Percentiles rank a stretch among this genome's conserved stretches.
phyloP scores from a whole-genome alignment of 2,888 invertebrate species.

The Lithophane ornitopus region DNA sequence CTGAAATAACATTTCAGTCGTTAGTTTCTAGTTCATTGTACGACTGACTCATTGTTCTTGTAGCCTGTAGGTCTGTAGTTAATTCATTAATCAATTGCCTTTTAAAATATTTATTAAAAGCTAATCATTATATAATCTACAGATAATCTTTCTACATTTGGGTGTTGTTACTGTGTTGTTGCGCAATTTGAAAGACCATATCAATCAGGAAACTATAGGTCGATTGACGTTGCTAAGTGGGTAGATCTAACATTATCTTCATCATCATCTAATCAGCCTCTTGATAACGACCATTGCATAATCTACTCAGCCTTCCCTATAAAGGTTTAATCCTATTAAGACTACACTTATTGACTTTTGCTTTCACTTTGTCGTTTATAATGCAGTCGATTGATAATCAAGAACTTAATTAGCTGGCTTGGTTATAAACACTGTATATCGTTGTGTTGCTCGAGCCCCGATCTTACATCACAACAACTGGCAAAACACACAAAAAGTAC shows the following conservation, averaged over 20 bases:
- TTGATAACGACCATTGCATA: not conserved
- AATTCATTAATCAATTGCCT: not conserved
- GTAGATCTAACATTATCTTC: not conserved
- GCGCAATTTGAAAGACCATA: not conserved
- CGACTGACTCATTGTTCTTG: not conserved
- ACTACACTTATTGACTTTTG: slow-evolving; percentile 21
- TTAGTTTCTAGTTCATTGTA: slow-evolving; percentile 21
- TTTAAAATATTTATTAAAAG: slow-evolving; percentile 14
- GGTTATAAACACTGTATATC: slow-evolving; percentile 13
- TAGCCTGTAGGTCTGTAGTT: not conserved
- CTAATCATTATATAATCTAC: slow-evolving; percentile 14
- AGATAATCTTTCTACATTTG: slow-evolving; percentile 1
- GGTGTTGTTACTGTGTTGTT: not conserved
- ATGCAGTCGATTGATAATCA: slow-evolving; percentile 1
- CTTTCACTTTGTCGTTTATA: slow-evolving; percentile 23
- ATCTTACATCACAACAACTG: slow-evolving; percentile 73
- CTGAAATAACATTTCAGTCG: not conserved
- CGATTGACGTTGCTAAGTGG: slow-evolving; percentile 14
- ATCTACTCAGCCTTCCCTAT: not conserved
- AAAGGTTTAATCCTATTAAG: not conserved
- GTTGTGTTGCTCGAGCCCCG: slow-evolving; percentile 63
- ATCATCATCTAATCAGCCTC: not conserved
- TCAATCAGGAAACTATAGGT: not conserved
- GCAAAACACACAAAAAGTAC: slow-evolving; percentile 81
- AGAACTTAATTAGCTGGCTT: slow-evolving; percentile 18